Base-by-base conservation (phyloP, 2,888 invertebrate species). In the Caenorhabditis uteleia region DNA sequence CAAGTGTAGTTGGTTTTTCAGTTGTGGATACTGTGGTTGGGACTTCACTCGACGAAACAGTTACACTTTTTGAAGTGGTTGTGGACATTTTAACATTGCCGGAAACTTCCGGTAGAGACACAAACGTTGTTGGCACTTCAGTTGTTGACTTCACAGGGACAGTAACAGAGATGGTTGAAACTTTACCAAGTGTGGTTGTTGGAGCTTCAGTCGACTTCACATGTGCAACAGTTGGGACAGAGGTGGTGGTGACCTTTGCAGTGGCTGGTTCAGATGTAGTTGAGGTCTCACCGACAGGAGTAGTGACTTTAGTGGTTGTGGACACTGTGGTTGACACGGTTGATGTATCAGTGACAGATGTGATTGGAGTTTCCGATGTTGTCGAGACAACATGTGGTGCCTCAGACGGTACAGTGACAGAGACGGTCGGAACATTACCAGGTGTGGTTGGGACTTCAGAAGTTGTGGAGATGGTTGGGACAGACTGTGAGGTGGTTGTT, bases 211-310 rank as follows among this genome's bases (percentile, higher is more conserved):
- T 31, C 2, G 39, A n/a, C n/a, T n/a, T n/a, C n/a, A n/a, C n/a
- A n/a, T n/a, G n/a, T n/a, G 44, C n/a, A 27, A 23, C 46, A n/a
- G 51, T 33, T 18, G 31, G n/a, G 48, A 18, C 43, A 48, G 48
- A n/a, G 16, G 49, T 21, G 8, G 27, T 38, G 23, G 31, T 27
- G 12, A 3, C 14, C 27, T 48, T 27, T 38, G 48, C 20, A 42
- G 34, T 27, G n/a, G 53, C 23, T 18, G 31, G 12, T 26, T 20
- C 27, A 3, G n/a, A 3, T 16, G 49, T 5, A 34, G 34, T 34
- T 14, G 34, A 14, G n/a, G 12, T 34, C 34, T 29, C 8, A 6
- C 36, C n/a, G 7, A n/a, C 36, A 10, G 10, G 10, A 36, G 36
- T 10, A 10, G 8, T n/a, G n/a, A n/a, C n/a, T n/a, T n/a, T n/a